These are phyloP conservation scores for Rostratula benghalensis DNA, from an alignment of 2,113 vertebrate species.

Conservation along the genomic window DNA sequence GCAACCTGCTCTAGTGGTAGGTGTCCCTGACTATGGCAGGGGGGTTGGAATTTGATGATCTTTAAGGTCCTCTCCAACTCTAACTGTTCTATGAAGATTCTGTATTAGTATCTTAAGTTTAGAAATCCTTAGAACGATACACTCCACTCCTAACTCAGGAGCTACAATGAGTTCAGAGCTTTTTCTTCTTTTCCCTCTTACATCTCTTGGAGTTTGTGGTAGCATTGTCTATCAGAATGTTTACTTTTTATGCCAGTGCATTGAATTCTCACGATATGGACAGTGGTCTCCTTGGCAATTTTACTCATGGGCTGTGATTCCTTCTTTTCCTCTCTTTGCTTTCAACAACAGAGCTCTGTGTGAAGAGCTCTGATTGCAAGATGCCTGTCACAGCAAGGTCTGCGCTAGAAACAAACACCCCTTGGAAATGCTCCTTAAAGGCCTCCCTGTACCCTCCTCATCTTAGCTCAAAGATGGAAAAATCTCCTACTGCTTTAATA, in stretches of 20 bases:
- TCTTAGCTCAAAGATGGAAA: neutral
- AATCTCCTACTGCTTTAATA: neutral
- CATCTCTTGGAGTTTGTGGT: neutral
- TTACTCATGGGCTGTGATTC: neutral
- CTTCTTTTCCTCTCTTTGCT: neutral
- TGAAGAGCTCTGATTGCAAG: neutral
- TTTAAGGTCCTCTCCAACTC: neutral
- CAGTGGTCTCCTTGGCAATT: neutral
- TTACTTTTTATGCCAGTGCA: neutral
- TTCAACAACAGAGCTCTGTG: neutral
- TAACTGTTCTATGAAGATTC: neutral
- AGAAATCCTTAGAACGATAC: neutral
- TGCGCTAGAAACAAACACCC: neutral
- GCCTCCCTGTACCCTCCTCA: rapidly evolving
- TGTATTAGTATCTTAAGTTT: neutral
- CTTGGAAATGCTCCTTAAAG: neutral
- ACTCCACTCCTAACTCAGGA: neutral
- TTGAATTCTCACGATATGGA: rapidly evolving
- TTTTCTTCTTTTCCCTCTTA: neutral
- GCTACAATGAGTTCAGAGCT: neutral
- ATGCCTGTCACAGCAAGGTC: neutral
- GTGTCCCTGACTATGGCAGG: neutral
- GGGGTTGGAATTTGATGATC: neutral
- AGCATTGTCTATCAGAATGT: neutral
- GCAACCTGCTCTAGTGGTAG: neutral